Conservation (phyloP, 2,113 vertebrate species). For the Girardinichthys multiradiatus region DNA sequence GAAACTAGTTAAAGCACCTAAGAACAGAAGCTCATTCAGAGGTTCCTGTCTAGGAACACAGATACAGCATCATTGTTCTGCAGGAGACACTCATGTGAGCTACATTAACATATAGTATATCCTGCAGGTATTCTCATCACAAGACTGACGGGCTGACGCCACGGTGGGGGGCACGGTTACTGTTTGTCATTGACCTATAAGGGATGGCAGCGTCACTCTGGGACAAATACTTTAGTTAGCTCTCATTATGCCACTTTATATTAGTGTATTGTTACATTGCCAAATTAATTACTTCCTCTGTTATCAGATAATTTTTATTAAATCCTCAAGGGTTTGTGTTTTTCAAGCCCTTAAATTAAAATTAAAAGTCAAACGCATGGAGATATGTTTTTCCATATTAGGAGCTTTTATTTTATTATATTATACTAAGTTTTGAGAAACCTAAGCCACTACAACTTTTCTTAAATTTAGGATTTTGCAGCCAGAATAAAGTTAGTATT, state of each 20-base stretch:
- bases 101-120: slow-evolving; percentile 37
- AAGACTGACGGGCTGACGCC: slow-evolving; percentile 27
- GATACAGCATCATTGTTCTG: slow-evolving; percentile 32
- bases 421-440: too few species aligned
- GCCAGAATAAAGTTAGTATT: too few species aligned
- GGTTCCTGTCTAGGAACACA: neutral
- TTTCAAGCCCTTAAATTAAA: too few species aligned
- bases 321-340: neutral
- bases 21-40: slow-evolving; percentile 30
- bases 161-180: slow-evolving; percentile 1
- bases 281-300: neutral
- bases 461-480: too few species aligned
- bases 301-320: neutral
- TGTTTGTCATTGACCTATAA: slow-evolving; percentile 26
- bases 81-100: slow-evolving; percentile 54
- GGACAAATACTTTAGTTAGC: slow-evolving; percentile 11
- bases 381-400: neutral
- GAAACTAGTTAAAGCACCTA: neutral
- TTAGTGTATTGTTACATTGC: neutral
- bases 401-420: too few species aligned
- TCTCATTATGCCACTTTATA: neutral
- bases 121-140: slow-evolving; percentile 57
- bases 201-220: slow-evolving; percentile 4
- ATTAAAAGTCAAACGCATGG: neutral
- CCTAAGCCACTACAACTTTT: too few species aligned